A percentile compares a stretch with the other conserved stretches of the same genome.
Evolutionary conservation across 2,797 vertebrate genomes (phyloP).

Genomic region (Falco naumanni): DNA sequence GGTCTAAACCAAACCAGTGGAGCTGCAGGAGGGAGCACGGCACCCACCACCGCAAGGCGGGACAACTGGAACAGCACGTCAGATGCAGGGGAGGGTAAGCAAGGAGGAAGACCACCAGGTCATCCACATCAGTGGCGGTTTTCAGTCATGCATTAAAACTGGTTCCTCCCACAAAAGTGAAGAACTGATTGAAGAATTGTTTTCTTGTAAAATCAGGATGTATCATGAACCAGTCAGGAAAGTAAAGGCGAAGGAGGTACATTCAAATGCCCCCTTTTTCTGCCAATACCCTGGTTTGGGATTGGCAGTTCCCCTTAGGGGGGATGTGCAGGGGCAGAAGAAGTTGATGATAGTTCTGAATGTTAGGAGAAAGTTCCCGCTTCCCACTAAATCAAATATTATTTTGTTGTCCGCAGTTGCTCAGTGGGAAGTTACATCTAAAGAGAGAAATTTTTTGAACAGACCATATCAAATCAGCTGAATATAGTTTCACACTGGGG

Average conservation of each 20-base stretch:
- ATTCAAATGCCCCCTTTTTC: background rate
- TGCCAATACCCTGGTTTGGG: background rate
- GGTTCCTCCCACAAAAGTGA: background rate
- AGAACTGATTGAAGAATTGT: background rate
- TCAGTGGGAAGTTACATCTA: background rate
- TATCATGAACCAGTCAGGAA: background rate
- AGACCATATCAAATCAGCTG: background rate
- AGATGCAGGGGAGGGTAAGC: background rate
- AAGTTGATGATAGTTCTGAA: background rate
- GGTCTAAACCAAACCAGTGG: background rate
- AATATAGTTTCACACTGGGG: background rate
- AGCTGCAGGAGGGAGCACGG: background rate
- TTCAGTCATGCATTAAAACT: background rate
- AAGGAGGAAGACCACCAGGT: background rate
- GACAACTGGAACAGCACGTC: fast-evolving
- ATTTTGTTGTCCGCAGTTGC: background rate
- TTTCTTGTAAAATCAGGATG: background rate
- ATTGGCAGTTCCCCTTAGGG: background rate
- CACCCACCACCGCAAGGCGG: background rate
- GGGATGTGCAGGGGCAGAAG: fast-evolving
- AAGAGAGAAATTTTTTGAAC: background rate
- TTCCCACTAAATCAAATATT: background rate
- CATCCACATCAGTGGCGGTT: background rate
- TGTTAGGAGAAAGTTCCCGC: background rate
- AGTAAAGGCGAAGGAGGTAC: background rate